A percentile compares a stretch with the other conserved stretches of the same genome.
Conservation (phyloP, 2,113 vertebrate genomes). For the Scomber scombrus region DNA sequence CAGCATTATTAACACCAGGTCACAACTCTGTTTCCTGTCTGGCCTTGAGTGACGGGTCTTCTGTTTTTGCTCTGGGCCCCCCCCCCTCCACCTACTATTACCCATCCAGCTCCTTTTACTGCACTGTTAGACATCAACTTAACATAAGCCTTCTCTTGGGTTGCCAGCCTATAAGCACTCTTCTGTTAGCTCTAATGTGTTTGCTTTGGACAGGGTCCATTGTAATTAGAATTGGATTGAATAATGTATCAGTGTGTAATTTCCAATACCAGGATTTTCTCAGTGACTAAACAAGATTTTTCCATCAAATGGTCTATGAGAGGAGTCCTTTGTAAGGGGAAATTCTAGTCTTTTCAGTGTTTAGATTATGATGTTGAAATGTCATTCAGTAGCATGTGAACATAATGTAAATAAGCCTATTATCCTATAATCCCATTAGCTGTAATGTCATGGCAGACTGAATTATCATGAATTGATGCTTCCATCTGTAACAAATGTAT, state of each 20-base stretch:
- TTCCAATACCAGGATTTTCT: slow-evolving; percentile 33
- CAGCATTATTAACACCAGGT: slow-evolving; percentile 34
- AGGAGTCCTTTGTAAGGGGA: slow-evolving; percentile 2
- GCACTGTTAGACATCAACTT: slow-evolving; percentile 26
- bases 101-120: slow-evolving; percentile 5
- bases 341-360: too few species aligned
- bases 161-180: slow-evolving; percentile 21
- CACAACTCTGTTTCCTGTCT: slow-evolving; percentile 40
- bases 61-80: slow-evolving; percentile 28
- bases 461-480: background rate
- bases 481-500: background rate
- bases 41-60: slow-evolving; percentile 34
- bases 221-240: slow-evolving; percentile 40
- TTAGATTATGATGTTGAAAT: slow-evolving; percentile 39
- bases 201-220: slow-evolving; percentile 45
- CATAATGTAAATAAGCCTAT: background rate
- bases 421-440: background rate
- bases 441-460: background rate
- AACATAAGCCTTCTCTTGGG: background rate
- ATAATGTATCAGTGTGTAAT: slow-evolving; percentile 28
- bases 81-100: background rate
- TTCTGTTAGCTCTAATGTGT: slow-evolving; percentile 32
- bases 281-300: slow-evolving; percentile 1
- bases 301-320: slow-evolving; percentile 21
- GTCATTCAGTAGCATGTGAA: slow-evolving; percentile 30